Conservation (phyloP, 2,797 vertebrate species). For the Cossypha niveicapilla region DNA sequence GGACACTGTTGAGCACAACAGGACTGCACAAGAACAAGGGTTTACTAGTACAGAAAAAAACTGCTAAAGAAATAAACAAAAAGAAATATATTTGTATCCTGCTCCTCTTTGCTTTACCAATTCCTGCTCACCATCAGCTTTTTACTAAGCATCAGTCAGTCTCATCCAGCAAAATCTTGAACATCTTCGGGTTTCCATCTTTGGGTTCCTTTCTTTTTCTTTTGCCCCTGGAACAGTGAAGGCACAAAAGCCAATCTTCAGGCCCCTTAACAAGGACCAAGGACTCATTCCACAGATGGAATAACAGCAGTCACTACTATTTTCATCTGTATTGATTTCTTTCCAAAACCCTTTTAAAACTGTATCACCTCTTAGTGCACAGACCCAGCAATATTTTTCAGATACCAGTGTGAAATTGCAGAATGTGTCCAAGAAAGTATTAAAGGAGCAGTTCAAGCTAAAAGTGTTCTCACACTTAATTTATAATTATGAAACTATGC, state of each 20-base stretch:
- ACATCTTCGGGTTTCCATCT: not conserved
- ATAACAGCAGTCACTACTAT: not conserved
- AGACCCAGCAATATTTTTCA: not conserved
- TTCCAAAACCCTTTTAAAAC: not conserved
- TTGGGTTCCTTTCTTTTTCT: not conserved
- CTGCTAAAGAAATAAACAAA: not conserved
- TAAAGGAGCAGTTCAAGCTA: not conserved
- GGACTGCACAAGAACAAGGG: not conserved
- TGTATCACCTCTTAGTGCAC: not conserved
- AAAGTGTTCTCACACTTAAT: not conserved
- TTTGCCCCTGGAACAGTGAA: not conserved
- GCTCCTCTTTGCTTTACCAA: not conserved
- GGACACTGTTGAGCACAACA: fast-evolving
- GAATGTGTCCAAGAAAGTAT: not conserved
- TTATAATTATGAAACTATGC: not conserved
- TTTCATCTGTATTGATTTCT: not conserved
- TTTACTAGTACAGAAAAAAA: not conserved
- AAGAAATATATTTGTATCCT: fast-evolving
- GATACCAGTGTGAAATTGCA: not conserved
- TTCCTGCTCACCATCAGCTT: not conserved
- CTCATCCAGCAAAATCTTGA: not conserved
- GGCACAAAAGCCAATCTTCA: not conserved
- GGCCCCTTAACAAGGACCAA: not conserved
- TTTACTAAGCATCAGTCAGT: too few relatives aligned
- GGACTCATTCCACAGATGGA: not conserved